Conservation (phyloP, 1,140 invertebrate genomes). For the Temnothorax longispinosus region DNA sequence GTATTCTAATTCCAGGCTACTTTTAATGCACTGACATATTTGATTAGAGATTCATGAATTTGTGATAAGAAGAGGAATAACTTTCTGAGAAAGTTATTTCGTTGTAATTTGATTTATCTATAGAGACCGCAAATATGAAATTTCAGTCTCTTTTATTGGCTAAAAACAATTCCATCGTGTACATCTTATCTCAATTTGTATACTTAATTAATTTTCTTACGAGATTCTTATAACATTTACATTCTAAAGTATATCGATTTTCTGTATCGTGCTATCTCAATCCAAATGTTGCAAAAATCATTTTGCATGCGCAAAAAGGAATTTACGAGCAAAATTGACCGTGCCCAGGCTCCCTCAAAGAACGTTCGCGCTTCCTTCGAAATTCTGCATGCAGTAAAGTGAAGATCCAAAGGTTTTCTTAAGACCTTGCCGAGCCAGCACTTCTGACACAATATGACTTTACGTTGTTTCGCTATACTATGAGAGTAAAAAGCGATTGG, state of each 20-base stretch:
- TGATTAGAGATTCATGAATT: constrained; percentile 4
- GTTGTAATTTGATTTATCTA: not conserved
- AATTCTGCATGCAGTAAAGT: constrained; percentile 50
- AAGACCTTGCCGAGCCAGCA: constrained; percentile 58
- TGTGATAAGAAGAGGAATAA: not conserved
- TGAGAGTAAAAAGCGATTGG: constrained; percentile 79
- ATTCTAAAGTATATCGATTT: not conserved
- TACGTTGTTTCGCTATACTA: constrained; percentile 66
- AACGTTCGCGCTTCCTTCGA: constrained; percentile 11
- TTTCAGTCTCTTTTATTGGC: not conserved
- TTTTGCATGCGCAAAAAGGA: constrained; percentile 6
- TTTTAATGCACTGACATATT: constrained; percentile 35
- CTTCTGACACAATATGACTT: constrained; percentile 63
- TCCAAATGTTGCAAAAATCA: not conserved
- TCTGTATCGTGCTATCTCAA: not conserved
- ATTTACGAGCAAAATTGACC: constrained; percentile 7
- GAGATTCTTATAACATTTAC: not conserved
- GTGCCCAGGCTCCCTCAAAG: not conserved
- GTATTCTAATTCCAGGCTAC: not conserved
- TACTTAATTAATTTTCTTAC: not conserved
- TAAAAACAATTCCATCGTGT: not conserved
- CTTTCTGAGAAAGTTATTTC: constrained; percentile 18
- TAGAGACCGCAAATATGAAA: not conserved
- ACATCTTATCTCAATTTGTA: not conserved
- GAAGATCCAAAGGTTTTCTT: constrained; percentile 38